Percentiles rank a stretch among this genome's conserved stretches.
Conservation (phyloP, 2,113 vertebrate species). For the Aleadryas rufinucha region DNA sequence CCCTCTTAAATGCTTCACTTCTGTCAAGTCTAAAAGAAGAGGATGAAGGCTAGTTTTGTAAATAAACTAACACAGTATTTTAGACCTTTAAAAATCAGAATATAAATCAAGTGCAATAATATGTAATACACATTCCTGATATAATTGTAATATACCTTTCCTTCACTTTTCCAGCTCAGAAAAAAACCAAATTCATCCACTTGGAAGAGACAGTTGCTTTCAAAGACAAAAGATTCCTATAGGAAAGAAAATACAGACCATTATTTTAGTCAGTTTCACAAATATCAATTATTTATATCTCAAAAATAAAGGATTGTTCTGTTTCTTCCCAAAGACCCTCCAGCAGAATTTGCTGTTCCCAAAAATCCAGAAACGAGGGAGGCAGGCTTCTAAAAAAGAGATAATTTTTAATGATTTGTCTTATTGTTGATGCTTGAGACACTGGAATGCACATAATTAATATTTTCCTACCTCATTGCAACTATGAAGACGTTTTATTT, state of each 20-base stretch:
- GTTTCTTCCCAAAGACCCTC: neutral
- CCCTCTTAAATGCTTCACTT: neutral
- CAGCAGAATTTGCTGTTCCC: neutral
- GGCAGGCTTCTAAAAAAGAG: neutral
- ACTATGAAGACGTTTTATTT: neutral
- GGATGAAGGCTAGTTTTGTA: neutral
- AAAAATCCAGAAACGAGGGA: neutral
- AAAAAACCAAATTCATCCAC: slow-evolving; percentile 98
- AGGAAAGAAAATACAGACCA: slow-evolving; percentile 18
- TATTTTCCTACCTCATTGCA: neutral
- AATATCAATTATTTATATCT: neutral
- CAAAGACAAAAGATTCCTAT: slow-evolving; percentile 93
- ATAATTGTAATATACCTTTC: slow-evolving; percentile 81
- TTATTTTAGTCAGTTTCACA: neutral
- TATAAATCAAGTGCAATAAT: neutral
- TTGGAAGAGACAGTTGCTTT: slow-evolving; percentile 91
- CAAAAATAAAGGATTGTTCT: neutral
- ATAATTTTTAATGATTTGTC: neutral
- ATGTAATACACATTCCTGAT: neutral
- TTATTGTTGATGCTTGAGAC: neutral
- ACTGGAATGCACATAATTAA: neutral
- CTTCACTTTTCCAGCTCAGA: slow-evolving; percentile 95
- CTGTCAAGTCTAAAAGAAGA: neutral
- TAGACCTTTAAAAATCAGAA: neutral
- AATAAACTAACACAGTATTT: neutral